These are phyloP conservation scores for Lottia scabra DNA, from an alignment of 2,888 invertebrate genomes.

Conservation along the genomic window DNA sequence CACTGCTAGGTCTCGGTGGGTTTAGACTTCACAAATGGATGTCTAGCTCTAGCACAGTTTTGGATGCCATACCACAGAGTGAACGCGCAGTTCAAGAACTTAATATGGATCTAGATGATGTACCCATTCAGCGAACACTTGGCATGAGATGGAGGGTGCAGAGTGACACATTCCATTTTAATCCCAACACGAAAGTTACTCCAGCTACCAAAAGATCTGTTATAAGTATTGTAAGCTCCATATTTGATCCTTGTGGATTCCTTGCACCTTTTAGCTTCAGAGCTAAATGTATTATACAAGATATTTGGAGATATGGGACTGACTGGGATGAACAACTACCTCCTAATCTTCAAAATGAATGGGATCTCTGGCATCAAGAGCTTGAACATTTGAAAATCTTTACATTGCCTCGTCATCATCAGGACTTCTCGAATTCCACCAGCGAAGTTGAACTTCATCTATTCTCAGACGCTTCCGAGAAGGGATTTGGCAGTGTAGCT, in stretches of 20 bases:
- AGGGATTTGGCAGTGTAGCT: conserved; percentile 5
- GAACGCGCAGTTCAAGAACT: conserved; percentile 7
- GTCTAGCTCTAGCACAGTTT: conserved; percentile 1
- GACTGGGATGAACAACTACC: conserved; percentile 9
- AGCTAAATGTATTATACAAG: conserved; percentile 2
- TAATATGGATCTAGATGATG: conserved; percentile 7
- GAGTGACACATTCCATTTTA: neutral
- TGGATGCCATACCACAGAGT: conserved; percentile 8
- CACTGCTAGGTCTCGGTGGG: neutral
- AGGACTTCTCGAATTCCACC: neutral
- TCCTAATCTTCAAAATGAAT: neutral
- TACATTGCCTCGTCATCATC: conserved; percentile 2
- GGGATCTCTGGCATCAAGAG: neutral
- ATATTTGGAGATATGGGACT: neutral
- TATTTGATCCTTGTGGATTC: conserved; percentile 11
- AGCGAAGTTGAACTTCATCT: neutral
- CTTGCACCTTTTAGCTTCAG: conserved; percentile 5
- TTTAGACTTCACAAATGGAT: conserved; percentile 10
- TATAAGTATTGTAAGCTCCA: conserved; percentile 11
- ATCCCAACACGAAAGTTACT: neutral
- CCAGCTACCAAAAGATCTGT: conserved; percentile 1
- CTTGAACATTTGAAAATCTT: neutral
- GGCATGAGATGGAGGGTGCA: conserved; percentile 8
- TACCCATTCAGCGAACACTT: conserved; percentile 2
- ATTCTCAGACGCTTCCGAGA: conserved; percentile 8